These are phyloP conservation scores for Aspidiotus rigidus DNA, from an alignment of 2,888 invertebrate genomes.

Conservation along the genomic window DNA sequence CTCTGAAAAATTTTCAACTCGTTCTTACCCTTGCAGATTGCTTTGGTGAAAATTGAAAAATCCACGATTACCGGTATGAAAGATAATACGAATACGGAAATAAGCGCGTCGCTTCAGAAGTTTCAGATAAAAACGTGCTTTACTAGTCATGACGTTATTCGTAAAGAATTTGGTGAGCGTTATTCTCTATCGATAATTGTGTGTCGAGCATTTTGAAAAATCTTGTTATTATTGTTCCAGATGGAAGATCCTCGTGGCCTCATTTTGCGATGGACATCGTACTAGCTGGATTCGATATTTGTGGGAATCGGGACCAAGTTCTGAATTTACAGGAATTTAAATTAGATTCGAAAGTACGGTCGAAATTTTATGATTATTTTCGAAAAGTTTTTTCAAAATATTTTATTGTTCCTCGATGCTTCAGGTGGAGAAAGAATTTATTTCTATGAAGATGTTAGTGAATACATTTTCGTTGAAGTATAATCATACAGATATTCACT, in stretches of 20 bases:
- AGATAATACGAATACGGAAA: slow-evolving; percentile 59
- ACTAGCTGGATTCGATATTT: slow-evolving; percentile 54
- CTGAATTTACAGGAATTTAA: slow-evolving; percentile 50
- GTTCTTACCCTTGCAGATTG: slow-evolving; percentile 35
- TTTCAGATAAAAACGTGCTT: slow-evolving; percentile 48
- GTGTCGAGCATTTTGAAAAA: background rate
- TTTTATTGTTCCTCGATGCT: background rate
- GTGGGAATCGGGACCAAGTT: slow-evolving; percentile 52
- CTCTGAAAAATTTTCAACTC: slow-evolving; percentile 16
- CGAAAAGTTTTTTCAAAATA: background rate
- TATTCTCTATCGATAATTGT: background rate
- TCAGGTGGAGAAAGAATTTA: slow-evolving; percentile 42
- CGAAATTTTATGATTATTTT: background rate
- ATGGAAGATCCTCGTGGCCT: slow-evolving; percentile 41
- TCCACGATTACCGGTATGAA: slow-evolving; percentile 53
- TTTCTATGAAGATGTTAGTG: slow-evolving; percentile 44
- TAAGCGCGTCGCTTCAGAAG: slow-evolving; percentile 58
- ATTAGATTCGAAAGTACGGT: slow-evolving; percentile 56
- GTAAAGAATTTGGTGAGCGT: slow-evolving; percentile 22
- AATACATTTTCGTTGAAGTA: slow-evolving; percentile 62
- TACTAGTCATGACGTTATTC: slow-evolving; percentile 8
- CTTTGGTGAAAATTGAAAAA: slow-evolving; percentile 36
- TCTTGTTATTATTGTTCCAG: slow-evolving; percentile 2
- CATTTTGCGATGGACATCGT: slow-evolving; percentile 56
- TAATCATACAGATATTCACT: slow-evolving; percentile 53